Evolutionary conservation across 2,797 vertebrate species (phyloP).

Genomic region (Streptopelia turtur): DNA sequence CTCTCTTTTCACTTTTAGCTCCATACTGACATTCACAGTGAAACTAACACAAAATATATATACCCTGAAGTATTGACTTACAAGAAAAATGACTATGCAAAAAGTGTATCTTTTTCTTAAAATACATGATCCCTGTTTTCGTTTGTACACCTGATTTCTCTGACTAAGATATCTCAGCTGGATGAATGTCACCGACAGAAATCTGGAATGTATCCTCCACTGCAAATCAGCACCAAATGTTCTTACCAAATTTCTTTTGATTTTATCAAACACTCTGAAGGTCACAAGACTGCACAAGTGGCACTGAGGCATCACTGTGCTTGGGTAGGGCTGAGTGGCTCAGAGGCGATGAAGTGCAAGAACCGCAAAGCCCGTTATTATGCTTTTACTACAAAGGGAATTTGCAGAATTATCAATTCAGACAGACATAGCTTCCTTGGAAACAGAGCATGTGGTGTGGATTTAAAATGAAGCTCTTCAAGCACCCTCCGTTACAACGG

Average conservation of each 20-base stretch:
- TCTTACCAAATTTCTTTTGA: not conserved
- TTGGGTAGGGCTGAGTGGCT: not conserved
- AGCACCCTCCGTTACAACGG: not conserved
- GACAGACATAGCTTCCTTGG: not conserved
- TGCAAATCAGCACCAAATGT: not conserved
- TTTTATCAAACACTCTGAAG: conserved; percentile 1
- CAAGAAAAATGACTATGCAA: not conserved
- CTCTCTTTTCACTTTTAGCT: not conserved
- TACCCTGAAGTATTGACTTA: not conserved
- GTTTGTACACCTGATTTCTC: not conserved
- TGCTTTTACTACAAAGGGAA: not conserved
- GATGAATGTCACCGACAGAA: not conserved
- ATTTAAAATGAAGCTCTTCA: not conserved
- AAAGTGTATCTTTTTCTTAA: not conserved
- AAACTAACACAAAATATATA: not conserved
- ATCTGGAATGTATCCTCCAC: not conserved
- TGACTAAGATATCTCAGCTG: not conserved
- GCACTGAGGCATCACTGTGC: not conserved
- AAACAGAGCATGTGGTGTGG: not conserved
- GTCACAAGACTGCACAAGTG: not conserved
- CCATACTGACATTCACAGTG: not conserved
- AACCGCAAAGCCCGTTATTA: not conserved
- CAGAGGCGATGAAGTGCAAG: not conserved
- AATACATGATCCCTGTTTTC: not conserved
- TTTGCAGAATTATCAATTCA: not conserved